phyloP scores from a whole-genome alignment of 2,113 vertebrate species.

The Dendropsophus ebraccatus region DNA sequence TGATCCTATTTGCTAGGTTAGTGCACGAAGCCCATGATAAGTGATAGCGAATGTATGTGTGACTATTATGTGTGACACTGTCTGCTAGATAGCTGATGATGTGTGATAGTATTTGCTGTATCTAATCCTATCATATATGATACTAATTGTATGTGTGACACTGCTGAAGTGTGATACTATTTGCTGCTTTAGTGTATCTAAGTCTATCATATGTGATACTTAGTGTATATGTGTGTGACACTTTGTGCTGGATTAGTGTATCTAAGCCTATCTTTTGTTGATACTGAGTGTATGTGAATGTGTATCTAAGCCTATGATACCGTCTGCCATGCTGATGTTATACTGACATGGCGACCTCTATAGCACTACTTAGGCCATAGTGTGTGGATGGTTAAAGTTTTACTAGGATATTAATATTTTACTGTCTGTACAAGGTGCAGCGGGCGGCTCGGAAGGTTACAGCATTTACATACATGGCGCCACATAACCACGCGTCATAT shows the following conservation, averaged over 20 bases:
- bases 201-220: background rate
- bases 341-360: background rate
- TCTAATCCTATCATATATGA: background rate
- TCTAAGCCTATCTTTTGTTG: background rate
- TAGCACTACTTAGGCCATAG: background rate
- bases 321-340: background rate
- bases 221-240: background rate
- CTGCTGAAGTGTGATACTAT: background rate
- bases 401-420: background rate
- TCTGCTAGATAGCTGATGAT: too few species aligned
- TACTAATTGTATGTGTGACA: background rate
- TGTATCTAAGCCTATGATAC: background rate
- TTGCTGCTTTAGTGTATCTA: background rate
- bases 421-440: background rate
- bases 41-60: background rate
- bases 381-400: background rate
- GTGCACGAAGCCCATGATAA: too few species aligned
- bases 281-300: too few species aligned
- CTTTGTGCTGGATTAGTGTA: background rate
- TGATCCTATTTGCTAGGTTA: background rate
- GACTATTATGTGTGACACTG: background rate
- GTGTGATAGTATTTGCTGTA: background rate
- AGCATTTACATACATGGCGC: background rate
- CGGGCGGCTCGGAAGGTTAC: background rate
- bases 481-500: too few species aligned